Conservation (phyloP, 2,113 vertebrate species). For the Illadopsis cleaveri region DNA sequence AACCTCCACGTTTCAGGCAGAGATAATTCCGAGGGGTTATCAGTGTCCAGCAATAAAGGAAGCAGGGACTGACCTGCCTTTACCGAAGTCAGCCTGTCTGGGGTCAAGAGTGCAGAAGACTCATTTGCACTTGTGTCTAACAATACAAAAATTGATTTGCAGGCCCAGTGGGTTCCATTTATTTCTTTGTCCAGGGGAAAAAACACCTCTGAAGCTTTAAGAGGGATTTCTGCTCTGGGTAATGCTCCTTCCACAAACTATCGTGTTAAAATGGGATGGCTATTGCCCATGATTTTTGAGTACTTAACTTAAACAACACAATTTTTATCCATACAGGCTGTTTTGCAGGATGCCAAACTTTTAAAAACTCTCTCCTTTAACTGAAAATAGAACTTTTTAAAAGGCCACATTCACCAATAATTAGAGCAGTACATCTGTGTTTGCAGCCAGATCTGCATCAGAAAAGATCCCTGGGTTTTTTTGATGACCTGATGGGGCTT, state of each 20-base stretch:
- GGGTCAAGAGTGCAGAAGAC: constrained; percentile 16
- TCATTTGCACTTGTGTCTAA: neutral
- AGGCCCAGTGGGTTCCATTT: neutral
- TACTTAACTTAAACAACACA: neutral
- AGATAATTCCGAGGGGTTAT: constrained; percentile 52
- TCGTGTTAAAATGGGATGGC: neutral
- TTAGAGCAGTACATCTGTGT: neutral
- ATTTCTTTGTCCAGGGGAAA: neutral
- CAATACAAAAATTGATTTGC: constrained; percentile 36
- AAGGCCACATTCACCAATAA: neutral
- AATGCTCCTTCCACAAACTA: neutral
- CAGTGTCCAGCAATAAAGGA: neutral
- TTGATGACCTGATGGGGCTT: neutral
- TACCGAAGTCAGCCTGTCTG: neutral
- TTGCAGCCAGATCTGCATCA: neutral
- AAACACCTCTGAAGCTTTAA: neutral
- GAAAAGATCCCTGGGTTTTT: neutral
- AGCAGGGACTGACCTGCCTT: neutral
- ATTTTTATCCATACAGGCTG: neutral
- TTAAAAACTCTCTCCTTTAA: neutral
- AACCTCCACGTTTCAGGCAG: constrained; percentile 25
- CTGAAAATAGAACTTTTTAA: neutral
- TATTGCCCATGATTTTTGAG: neutral
- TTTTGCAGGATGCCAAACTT: neutral
- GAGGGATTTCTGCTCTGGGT: neutral